Evolutionary conservation across 2,888 invertebrate species (phyloP), one percentile per base, ranked within the genome.

Genomic region (Ophion ellenae): DNA sequence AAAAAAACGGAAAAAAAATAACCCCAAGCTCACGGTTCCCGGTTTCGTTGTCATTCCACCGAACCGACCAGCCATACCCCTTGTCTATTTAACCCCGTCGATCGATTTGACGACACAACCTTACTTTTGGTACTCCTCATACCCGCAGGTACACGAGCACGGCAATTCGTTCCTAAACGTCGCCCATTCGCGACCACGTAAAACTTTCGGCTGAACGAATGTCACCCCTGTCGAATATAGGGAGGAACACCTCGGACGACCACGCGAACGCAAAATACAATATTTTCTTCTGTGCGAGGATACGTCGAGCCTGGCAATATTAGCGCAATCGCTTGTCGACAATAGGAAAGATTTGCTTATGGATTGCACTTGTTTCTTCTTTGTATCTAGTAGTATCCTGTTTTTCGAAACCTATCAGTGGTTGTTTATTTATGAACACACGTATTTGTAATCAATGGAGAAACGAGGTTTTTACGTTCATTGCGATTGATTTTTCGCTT

Each of bases 101-200:
- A 87, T 87, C 88, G 88, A 88, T 87, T 87, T 86, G 85, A 87
- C 87, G 83, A 87, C 85, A 88, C 86, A 86, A 86, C 86, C 81
- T 87, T 84, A 87, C 88, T 86, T 86, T 87, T 87, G 83, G 70
- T 77, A 73, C 83, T 9, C 40, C 83, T 80, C 81, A 59, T 81
- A 77, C 80, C 82, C 83, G 78, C 81, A 70, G 73, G 83, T 83
- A 78, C 79, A 75, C 74, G 76, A 81, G 73, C 63, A 59, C 61
- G 66, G 63, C 63, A 76, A 76, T 61, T 47, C 79, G 32, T 36
- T 77, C 32, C 59, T 57, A 47, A 45, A 64, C 61, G 45, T 66
- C 76, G 70, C 59, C 85, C 69, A 83, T 83, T 83, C 77, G 63
- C 32, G 59, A 83, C 81, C 83, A 73, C 86, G 86, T 81, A 84